Percentiles rank a stretch among this genome's conserved stretches.
phyloP scores from a whole-genome alignment of 2,888 invertebrate species.

The Euclidia mi region DNA sequence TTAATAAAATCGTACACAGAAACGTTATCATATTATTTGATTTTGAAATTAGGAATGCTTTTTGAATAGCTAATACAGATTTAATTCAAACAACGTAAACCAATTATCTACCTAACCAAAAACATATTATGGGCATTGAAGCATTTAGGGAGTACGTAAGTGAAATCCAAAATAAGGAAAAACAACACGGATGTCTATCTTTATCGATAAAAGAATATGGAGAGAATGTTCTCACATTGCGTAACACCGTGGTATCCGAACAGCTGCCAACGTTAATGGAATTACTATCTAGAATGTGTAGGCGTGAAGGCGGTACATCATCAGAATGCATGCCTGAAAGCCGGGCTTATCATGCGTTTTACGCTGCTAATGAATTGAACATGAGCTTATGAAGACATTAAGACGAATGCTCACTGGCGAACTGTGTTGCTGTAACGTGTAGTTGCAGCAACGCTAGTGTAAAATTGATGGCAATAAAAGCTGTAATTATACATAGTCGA shows the following conservation, averaged over 20 bases:
- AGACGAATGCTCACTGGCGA: too few species aligned
- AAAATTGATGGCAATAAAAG: too few species aligned
- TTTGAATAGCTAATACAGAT: too few species aligned
- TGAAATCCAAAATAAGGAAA: slow-evolving; percentile 2
- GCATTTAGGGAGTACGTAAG: neutral
- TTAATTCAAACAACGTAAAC: too few species aligned
- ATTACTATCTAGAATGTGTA: slow-evolving; percentile 26
- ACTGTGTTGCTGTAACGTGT: too few species aligned
- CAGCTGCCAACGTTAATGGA: slow-evolving; percentile 22
- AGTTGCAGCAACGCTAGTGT: too few species aligned
- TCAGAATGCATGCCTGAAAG: slow-evolving; percentile 7
- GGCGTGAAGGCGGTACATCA: slow-evolving; percentile 6
- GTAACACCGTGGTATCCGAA: slow-evolving; percentile 3
- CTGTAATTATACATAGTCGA: too few species aligned
- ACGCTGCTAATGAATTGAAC: slow-evolving; percentile 30
- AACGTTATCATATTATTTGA: too few species aligned
- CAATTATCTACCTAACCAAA: too few species aligned
- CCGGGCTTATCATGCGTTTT: slow-evolving; percentile 17
- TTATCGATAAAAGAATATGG: slow-evolving; percentile 6
- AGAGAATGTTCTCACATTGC: neutral
- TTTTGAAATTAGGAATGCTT: too few species aligned
- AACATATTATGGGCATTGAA: too few species aligned
- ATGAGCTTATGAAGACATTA: slow-evolving; percentile 6
- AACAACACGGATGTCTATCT: slow-evolving; percentile 3
- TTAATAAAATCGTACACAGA: too few species aligned